phyloP scores from a whole-genome alignment of 2,888 invertebrate genomes.

The Tipula confusa region DNA sequence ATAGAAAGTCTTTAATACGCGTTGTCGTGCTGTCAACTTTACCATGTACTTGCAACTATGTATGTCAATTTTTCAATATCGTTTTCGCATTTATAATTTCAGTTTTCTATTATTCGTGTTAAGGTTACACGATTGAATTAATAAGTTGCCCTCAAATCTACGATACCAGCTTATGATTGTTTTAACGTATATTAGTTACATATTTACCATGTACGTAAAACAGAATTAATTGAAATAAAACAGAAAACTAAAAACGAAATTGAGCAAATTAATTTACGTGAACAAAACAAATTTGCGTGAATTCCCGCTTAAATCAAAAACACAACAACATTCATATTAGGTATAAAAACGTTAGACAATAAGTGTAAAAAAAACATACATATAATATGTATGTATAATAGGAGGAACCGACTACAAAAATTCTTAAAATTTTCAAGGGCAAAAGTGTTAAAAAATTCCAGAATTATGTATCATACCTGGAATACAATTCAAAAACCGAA shows the following conservation, averaged over 20 bases:
- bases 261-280: background rate
- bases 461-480: background rate
- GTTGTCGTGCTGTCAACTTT: no score
- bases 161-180: background rate
- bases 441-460: conserved; percentile 12
- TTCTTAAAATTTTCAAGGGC: conserved; percentile 6
- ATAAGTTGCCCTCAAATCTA: background rate
- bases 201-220: background rate
- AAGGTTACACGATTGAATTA: background rate
- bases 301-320: conserved; percentile 9
- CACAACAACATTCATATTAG: background rate
- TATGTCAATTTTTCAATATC: background rate
- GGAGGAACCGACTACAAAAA: background rate
- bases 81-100: background rate
- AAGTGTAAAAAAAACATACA: background rate
- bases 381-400: background rate
- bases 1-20: no score
- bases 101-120: background rate
- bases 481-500: background rate
- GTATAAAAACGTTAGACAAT: no score
- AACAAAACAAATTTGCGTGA: background rate
- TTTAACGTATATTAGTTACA: background rate
- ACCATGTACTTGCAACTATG: no score
- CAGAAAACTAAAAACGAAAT: background rate
- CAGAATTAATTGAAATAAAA: background rate